Evolutionary conservation across 1,140 invertebrate genomes (phyloP).

Genomic region (Drosophila persimilis): DNA sequence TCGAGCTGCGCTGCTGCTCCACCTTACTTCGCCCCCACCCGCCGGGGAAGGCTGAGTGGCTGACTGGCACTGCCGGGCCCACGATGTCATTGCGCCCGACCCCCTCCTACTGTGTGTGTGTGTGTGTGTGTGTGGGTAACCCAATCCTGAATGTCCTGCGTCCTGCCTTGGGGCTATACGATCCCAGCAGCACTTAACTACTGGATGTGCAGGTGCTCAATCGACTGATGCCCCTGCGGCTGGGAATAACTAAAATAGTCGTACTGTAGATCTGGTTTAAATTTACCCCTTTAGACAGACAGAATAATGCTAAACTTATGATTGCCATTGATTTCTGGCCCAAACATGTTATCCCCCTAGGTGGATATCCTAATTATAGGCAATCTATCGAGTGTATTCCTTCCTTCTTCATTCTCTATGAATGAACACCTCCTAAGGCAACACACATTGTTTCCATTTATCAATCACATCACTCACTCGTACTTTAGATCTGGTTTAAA

Average conservation of each 20-base stretch:
- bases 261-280: too few relatives aligned
- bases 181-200: constrained; percentile 41
- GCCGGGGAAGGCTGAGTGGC: constrained; percentile 47
- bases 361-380: too few relatives aligned
- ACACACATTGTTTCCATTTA: constrained; percentile 14
- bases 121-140: constrained; percentile 11
- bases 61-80: constrained; percentile 33
- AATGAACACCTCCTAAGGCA: neutral
- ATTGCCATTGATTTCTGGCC: too few relatives aligned
- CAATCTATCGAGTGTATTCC: too few relatives aligned
- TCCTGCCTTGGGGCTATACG: constrained; percentile 23
- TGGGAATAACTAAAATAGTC: neutral
- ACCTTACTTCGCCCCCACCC: neutral
- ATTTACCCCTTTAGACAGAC: too few relatives aligned
- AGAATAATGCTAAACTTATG: too few relatives aligned
- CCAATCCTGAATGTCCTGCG: constrained; percentile 29
- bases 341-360: too few relatives aligned
- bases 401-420: neutral
- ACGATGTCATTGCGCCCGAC: constrained; percentile 58
- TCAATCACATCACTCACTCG: neutral
- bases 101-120: neutral
- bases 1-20: constrained; percentile 52
- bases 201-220: constrained; percentile 11
- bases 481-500: too few relatives aligned
- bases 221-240: neutral